Conservation (phyloP, 2,113 vertebrate species). For the Glareola pratincola region DNA sequence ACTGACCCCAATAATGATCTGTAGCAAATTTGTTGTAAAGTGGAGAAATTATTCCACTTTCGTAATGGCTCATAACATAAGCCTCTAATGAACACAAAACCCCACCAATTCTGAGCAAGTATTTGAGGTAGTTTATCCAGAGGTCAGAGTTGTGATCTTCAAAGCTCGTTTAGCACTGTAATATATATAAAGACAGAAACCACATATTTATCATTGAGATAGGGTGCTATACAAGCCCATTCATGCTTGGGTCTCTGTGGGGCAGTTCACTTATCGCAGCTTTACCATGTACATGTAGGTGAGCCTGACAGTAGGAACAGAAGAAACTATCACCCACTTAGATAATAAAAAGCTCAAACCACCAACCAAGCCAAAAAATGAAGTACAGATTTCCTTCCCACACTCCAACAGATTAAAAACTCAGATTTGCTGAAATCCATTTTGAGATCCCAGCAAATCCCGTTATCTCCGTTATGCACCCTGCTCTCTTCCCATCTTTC, state of each 20-base stretch:
- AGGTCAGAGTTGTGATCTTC: not conserved
- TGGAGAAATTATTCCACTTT: not conserved
- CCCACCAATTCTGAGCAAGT: not conserved
- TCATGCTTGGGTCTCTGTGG: not conserved
- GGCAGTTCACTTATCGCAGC: not conserved
- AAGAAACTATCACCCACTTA: not conserved
- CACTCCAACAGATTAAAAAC: not conserved
- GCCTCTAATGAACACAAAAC: not conserved
- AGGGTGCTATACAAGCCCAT: not conserved
- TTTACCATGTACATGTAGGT: accelerated
- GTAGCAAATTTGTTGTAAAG: not conserved
- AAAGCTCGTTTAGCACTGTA: not conserved
- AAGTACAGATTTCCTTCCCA: conserved; percentile 11
- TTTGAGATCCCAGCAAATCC: conserved; percentile 3
- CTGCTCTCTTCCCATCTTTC: not conserved
- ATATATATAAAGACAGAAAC: not conserved
- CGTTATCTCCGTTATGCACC: not conserved
- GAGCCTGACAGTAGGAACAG: not conserved
- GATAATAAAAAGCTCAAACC: not conserved
- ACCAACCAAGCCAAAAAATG: not conserved
- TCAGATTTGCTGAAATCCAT: not conserved
- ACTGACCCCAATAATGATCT: not conserved
- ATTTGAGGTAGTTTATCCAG: not conserved
- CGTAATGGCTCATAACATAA: not conserved
- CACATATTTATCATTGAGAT: not conserved